phyloP scores from a whole-genome alignment of 2,797 vertebrate species.

The Caiman crocodilus region DNA sequence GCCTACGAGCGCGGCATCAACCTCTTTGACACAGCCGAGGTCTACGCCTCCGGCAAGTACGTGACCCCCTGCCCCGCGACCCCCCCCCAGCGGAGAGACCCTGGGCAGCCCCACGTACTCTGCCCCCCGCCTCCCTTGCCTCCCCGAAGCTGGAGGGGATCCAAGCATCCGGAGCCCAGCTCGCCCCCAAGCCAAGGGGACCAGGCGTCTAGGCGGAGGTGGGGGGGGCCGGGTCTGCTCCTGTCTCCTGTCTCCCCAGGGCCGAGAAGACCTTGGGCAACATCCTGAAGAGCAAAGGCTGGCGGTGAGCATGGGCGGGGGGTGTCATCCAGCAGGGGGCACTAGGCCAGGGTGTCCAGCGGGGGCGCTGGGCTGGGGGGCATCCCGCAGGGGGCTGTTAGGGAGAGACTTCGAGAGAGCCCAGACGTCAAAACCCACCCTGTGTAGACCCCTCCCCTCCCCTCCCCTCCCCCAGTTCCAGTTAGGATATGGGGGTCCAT shows the following conservation, averaged over 20 bases:
- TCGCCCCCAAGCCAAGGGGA: not conserved
- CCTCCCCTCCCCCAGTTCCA: too few species aligned
- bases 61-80: not conserved
- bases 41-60: constrained; percentile 80
- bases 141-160: not conserved
- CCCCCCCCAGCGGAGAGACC: not conserved
- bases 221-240: not conserved
- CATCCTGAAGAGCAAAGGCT: constrained; percentile 93
- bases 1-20: constrained; percentile 80
- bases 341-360: not conserved
- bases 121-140: not conserved
- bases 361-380: not conserved
- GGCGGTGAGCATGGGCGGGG: constrained; percentile 85
- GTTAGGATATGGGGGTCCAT: too few species aligned
- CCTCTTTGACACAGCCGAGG: constrained; percentile 79
- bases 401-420: not conserved
- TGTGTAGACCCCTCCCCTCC: too few species aligned
- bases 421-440: not conserved
- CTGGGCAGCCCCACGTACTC: not conserved
- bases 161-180: not conserved
- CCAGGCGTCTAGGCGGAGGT: too few species aligned
- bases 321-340: not conserved
- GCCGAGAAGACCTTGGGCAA: constrained; percentile 92
- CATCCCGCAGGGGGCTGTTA: not conserved
- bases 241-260: constrained; percentile 71